Evolutionary conservation across 1,140 invertebrate species (phyloP).

Genomic region (Macrotrachela quadricornifera): DNA sequence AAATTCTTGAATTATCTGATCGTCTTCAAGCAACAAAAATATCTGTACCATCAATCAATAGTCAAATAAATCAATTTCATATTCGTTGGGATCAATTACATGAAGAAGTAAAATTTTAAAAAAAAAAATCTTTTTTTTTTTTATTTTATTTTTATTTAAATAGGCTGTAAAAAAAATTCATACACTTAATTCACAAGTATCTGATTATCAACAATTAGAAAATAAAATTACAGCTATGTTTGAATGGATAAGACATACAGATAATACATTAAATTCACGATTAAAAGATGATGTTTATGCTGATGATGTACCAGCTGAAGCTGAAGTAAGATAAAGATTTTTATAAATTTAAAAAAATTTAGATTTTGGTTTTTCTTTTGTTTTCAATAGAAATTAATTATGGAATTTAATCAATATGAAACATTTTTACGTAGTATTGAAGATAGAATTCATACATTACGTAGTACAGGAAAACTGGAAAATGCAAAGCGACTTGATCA

Average conservation of each 20-base stretch:
- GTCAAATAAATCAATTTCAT: no score
- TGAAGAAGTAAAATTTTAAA: no score
- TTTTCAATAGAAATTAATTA: not conserved
- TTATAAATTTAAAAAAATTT: not conserved
- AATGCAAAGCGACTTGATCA: not conserved
- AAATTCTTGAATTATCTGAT: no score
- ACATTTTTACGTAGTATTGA: not conserved
- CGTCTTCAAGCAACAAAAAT: no score
- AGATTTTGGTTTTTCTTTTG: not conserved
- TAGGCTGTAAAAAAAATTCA: not conserved
- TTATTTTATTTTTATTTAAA: no score
- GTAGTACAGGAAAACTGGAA: not conserved
- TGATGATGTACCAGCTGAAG: constrained; percentile 1
- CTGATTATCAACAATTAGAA: not conserved
- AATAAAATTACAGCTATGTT: not conserved
- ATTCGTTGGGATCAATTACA: no score
- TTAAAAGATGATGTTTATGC: constrained; percentile 5
- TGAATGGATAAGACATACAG: constrained; percentile 3
- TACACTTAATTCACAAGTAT: not conserved
- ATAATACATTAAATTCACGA: not conserved
- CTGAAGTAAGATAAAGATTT: not conserved
- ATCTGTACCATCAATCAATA: no score
- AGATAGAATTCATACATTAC: not conserved
- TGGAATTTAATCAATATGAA: not conserved
- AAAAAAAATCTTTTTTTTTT: no score